phyloP scores from a whole-genome alignment of 2,797 vertebrate genomes.

The Hydrocynus forskahlii region DNA sequence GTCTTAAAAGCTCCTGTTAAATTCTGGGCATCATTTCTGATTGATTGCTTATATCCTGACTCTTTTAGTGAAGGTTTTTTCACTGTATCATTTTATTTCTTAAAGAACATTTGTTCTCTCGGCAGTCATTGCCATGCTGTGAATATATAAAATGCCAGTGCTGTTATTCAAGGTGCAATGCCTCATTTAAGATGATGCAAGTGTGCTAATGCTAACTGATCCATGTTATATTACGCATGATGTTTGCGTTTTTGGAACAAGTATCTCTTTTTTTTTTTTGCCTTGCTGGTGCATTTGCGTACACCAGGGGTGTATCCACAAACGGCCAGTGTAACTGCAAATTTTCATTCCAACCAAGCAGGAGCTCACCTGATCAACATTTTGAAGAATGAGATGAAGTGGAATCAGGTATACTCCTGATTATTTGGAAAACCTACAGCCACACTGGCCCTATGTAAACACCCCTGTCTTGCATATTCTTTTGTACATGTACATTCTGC shows the following conservation, averaged over 20 bases:
- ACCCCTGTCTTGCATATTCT: background rate
- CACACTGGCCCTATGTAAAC: too few relatives aligned
- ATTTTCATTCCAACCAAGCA: too few relatives aligned
- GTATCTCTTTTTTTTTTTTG: background rate
- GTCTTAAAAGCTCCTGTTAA: too few relatives aligned
- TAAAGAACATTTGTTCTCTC: background rate
- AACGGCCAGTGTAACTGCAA: too few relatives aligned
- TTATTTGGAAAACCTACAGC: too few relatives aligned
- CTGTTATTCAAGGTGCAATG: background rate
- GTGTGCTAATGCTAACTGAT: background rate
- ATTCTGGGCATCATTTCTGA: too few relatives aligned
- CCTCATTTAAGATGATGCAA: background rate
- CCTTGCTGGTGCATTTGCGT: background rate
- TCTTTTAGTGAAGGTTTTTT: background rate
- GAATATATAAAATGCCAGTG: background rate
- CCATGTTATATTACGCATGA: background rate
- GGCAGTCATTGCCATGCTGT: background rate
- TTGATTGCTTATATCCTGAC: background rate
- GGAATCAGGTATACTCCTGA: too few relatives aligned
- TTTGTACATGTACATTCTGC: background rate
- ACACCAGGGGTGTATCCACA: too few relatives aligned
- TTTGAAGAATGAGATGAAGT: too few relatives aligned
- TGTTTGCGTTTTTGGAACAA: background rate
- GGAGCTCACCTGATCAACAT: too few relatives aligned
- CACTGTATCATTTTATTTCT: background rate